A percentile compares a stretch with the other conserved stretches of the same genome.
phyloP scores from a whole-genome alignment of 2,113 vertebrate species.

The Himantopus leucocephalus region DNA sequence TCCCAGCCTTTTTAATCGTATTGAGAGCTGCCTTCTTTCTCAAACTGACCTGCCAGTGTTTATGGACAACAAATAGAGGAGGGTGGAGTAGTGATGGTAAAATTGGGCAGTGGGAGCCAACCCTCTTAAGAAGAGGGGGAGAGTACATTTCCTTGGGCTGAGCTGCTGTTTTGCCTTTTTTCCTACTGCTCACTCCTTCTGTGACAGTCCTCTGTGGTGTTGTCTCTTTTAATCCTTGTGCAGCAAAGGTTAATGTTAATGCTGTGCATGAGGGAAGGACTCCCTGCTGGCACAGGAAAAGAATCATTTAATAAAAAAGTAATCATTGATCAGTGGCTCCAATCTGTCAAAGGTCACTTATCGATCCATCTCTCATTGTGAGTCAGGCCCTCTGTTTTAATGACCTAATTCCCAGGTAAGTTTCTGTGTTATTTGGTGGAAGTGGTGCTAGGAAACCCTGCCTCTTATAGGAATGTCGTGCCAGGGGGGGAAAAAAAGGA shows the following conservation, averaged over 20 bases:
- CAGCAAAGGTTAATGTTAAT: slow-evolving; percentile 48
- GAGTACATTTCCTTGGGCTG: not conserved
- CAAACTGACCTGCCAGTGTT: not conserved
- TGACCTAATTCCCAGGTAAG: slow-evolving; percentile 59
- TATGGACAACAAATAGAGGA: not conserved
- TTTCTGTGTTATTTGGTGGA: not conserved
- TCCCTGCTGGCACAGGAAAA: slow-evolving; percentile 24
- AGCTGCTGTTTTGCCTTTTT: not conserved
- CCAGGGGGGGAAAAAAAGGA: not conserved
- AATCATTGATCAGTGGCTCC: slow-evolving; percentile 55
- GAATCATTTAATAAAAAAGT: slow-evolving; percentile 55
- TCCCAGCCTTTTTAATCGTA: not conserved
- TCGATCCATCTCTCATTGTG: slow-evolving; percentile 22
- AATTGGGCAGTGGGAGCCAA: not conserved
- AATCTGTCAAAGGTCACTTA: slow-evolving; percentile 29
- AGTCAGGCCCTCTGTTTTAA: slow-evolving; percentile 44
- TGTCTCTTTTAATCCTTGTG: slow-evolving; percentile 18
- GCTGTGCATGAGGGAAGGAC: slow-evolving; percentile 8
- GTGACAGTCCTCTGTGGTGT: not conserved
- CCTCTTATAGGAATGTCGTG: not conserved
- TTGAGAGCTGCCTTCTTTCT: not conserved
- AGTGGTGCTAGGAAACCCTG: not conserved
- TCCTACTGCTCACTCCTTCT: not conserved
- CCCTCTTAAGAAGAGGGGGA: not conserved
- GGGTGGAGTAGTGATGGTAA: not conserved